Percentiles rank a stretch among this genome's conserved stretches.
Conservation (phyloP, 37 sponge, comb jelly and placozoan species). For the Spongia lamella region DNA sequence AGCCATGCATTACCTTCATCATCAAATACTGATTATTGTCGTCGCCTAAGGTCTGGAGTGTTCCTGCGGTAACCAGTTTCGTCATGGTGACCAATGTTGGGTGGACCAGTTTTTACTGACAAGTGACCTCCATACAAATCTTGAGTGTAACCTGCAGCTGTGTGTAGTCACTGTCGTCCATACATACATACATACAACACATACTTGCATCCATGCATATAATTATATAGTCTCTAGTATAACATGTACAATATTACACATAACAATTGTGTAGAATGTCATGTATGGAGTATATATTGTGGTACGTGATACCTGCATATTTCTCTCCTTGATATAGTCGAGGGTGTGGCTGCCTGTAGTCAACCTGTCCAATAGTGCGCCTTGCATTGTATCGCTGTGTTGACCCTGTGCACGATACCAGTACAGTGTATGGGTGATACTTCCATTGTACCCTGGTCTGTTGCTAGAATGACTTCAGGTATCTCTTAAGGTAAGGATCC, state of each 20-base stretch:
- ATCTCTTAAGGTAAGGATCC: constrained; percentile 40
- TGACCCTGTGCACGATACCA: too few species aligned
- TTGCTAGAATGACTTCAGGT: constrained; percentile 38
- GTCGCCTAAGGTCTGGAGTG: constrained; percentile 55
- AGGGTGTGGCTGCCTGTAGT: constrained; percentile 2
- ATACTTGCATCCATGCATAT: too few species aligned
- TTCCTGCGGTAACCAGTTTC: constrained; percentile 74
- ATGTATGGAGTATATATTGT: too few species aligned
- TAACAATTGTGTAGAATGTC: too few species aligned
- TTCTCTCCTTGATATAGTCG: constrained; percentile 29
- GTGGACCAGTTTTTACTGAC: constrained; percentile 33
- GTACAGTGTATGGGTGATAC: too few species aligned
- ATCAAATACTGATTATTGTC: constrained; percentile 73
- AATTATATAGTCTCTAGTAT: too few species aligned
- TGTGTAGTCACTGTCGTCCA: too few species aligned
- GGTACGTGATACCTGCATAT: not conserved
- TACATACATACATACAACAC: too few species aligned
- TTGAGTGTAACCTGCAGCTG: constrained; percentile 56
- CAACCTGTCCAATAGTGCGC: constrained; percentile 4
- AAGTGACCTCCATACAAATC: constrained; percentile 70
- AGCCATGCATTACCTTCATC: constrained; percentile 68
- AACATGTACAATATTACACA: too few species aligned
- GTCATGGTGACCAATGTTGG: constrained; percentile 63
- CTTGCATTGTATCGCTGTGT: constrained; percentile 20
- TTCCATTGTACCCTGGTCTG: constrained; percentile 2